Conservation (phyloP, 2,888 invertebrate species). For the Coleophora deauratella region DNA sequence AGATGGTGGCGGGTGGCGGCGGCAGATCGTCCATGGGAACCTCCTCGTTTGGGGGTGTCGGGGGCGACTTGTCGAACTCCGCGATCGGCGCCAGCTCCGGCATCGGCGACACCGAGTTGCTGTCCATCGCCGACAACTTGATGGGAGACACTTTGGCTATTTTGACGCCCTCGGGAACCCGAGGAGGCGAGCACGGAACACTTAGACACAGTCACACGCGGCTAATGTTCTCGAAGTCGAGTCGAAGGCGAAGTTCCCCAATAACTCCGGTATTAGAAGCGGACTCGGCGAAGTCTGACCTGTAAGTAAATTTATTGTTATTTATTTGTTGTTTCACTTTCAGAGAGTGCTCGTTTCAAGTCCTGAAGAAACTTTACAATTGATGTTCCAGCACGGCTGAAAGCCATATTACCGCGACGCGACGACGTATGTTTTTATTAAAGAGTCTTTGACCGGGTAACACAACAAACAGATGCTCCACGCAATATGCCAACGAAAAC, state of each 20-base stretch:
- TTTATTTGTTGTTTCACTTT: constrained; percentile 28
- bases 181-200: constrained; percentile 22
- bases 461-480: no score
- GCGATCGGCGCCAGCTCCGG: constrained; percentile 80
- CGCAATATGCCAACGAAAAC: no score
- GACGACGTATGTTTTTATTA: constrained; percentile 19
- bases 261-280: constrained; percentile 33
- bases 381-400: background rate
- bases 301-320: constrained; percentile 41
- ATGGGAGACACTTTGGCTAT: constrained; percentile 71
- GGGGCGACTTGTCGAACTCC: constrained; percentile 81
- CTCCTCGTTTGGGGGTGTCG: constrained; percentile 76
- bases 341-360: constrained; percentile 25
- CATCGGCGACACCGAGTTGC: constrained; percentile 80
- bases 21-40: constrained; percentile 79
- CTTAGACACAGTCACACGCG: constrained; percentile 11
- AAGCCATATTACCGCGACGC: constrained; percentile 1
- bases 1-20: constrained; percentile 76
- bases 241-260: constrained; percentile 22
- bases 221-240: constrained; percentile 12
- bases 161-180: constrained; percentile 39
- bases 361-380: background rate
- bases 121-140: constrained; percentile 77
- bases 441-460: constrained; percentile 5
- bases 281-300: constrained; percentile 26